Evolutionary conservation across 2,113 vertebrate species (phyloP).

Genomic region (Odobenus rosmarus): DNA sequence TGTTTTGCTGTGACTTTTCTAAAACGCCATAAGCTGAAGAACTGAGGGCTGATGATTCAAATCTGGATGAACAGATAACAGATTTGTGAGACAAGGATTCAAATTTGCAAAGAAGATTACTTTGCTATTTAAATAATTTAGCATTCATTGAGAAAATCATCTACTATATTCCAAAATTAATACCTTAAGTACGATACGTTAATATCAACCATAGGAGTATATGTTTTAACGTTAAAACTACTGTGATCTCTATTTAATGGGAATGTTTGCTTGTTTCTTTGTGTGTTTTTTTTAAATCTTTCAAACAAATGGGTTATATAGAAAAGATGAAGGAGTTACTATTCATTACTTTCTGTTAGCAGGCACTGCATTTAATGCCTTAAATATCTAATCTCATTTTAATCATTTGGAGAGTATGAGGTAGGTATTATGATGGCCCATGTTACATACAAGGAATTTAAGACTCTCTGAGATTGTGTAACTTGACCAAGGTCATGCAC

Average conservation of each 20-base stretch:
- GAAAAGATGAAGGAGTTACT: neutral
- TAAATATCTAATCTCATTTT: neutral
- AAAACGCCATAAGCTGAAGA: conserved; percentile 67
- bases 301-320: neutral
- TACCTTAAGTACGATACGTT: neutral
- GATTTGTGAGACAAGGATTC: conserved; percentile 56
- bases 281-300: neutral
- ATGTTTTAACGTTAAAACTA: neutral
- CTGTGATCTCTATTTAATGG: neutral
- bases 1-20: conserved; percentile 66
- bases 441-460: neutral
- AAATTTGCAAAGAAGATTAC: conserved; percentile 55
- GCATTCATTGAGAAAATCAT: neutral
- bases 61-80: conserved; percentile 17
- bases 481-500: neutral
- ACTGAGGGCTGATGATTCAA: conserved; percentile 64
- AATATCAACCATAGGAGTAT: neutral
- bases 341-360: neutral
- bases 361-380: neutral
- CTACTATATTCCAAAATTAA: neutral
- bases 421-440: neutral
- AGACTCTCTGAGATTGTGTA: neutral
- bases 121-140: conserved; percentile 45
- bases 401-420: neutral
- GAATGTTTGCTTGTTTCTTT: neutral